Base-by-base conservation (phyloP, 2,113 vertebrate genomes). In the Anoplopoma fimbria region DNA sequence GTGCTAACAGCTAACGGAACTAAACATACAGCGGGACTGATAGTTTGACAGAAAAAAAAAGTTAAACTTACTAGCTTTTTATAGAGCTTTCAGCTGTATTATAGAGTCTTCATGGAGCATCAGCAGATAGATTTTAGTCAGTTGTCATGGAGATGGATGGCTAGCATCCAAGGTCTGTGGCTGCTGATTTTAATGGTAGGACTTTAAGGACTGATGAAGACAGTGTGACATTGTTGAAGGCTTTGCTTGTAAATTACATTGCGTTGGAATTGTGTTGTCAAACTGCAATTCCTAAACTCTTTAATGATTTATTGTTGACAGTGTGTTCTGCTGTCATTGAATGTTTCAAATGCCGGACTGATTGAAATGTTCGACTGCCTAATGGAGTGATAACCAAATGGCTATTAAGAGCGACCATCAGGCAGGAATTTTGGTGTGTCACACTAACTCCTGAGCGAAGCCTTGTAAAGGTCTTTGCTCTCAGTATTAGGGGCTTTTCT, bases 401-500 rank as follows among this genome's bases (percentile, higher is more conserved):
- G 68, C 65, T 75, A 72, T 68, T 71, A 62, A 75, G 57, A 40
- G 62, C 65, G 87, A 79, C 57, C 63, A 64, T 69, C 36, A 62
- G 57, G 34, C 80, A 71, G 47, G 47, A 61, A 69, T 68, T 68
- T 58, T n/a, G 63, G 57, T 82, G 73, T 74, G 60, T 40, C 34
- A 1, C 79, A 45, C 72, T 58, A 75, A 78, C 87, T 74, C 75
- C 85, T 74, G 65, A 86, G 77, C 51, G 6, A 51, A 83, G 85
- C 57, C 82, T 77, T 79, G 80, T 86, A 55, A 83, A 83, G 84
- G 76, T 78, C 85, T 87, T 82, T 84, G 84, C 85, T 83, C 80
- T 91, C 62, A 45, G 86, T 72, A 80, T 92, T 87, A 88, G 79
- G 71, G 71, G 81, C 75, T 85, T 91, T 90, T 86, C 76, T 69